These are phyloP conservation scores for Astreopora myriophthalma DNA, from an alignment of 64 coral and sea anemone species.

Conservation along the genomic window DNA sequence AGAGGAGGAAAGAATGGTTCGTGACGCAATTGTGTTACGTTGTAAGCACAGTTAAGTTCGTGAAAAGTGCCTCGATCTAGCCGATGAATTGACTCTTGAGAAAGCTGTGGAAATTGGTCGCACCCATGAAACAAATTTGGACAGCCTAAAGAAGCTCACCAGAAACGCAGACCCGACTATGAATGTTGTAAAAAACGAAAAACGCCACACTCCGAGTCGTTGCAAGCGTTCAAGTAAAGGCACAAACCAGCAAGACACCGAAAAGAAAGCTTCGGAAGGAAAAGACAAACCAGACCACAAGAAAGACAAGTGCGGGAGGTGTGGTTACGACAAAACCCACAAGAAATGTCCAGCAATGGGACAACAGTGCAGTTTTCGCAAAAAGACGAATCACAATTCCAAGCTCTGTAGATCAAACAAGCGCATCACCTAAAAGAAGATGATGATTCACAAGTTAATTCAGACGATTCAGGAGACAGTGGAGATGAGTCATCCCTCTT, in stretches of 20 bases:
- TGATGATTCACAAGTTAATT: neutral
- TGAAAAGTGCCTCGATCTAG: conserved; percentile 15
- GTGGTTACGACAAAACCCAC: neutral
- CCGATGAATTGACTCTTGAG: conserved; percentile 1
- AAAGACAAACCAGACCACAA: neutral
- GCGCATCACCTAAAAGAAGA: neutral
- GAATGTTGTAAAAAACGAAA: neutral
- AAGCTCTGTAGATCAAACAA: conserved; percentile 33
- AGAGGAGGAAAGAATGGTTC: conserved; percentile 16
- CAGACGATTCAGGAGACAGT: neutral
- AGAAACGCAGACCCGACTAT: neutral
- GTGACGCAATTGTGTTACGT: conserved; percentile 25
- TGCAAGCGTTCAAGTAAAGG: neutral
- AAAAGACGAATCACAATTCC: conserved; percentile 47
- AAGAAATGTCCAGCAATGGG: neutral
- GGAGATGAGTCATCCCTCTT: neutral
- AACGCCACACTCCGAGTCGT: neutral
- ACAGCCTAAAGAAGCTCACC: neutral
- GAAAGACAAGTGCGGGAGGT: neutral
- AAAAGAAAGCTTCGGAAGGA: neutral
- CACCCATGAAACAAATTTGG: conserved; percentile 7
- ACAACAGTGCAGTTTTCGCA: conserved; percentile 38
- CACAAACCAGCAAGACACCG: neutral
- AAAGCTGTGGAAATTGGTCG: conserved; percentile 32
- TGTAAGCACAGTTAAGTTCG: conserved; percentile 34